Base-by-base conservation (phyloP, 2,797 vertebrate genomes). In the Amniataba percoides region DNA sequence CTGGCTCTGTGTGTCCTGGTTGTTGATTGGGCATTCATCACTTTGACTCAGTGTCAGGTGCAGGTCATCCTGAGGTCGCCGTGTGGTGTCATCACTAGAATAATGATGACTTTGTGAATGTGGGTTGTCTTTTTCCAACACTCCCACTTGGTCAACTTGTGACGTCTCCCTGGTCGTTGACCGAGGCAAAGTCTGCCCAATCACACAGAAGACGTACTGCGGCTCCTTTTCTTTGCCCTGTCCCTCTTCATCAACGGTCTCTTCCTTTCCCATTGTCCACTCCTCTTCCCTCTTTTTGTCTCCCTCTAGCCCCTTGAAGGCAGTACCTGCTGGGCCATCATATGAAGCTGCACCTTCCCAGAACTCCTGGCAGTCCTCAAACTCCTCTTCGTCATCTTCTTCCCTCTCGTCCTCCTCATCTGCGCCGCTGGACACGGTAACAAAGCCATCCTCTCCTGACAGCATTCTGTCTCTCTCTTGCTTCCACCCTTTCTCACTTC, bases 361-460 rank as follows among this genome's bases (percentile, higher is more conserved):
- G 77, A 80, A 94, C 42, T 95, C 94, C 48, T 69, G 87, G 80
- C 91, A 94, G 82, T 95, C 94, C 83, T 92, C 78, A 74, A 94
- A 94, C 40, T 85, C 69, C 4, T 94, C 91, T 11, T 92, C 88
- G 23, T 84, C 84, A 13, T 74, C 59, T 2, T 84, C 68, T 59
- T 93, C 92, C 25, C 74, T 78, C 46, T 93, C 90, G 0, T 93
- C 88, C 52, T 93, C 90, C 9, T 89, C 92, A 1, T 94, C 94
- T 34, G 87, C 91, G 1, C 89, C 74, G 31, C 95, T 95, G 65
- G 94, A 95, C 69, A 94, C 62, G 0, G 93, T 95, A 16, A 94
- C 77, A 67, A 93, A 95, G 19, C 85, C 83, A 31, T 95, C 94
- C 59, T 95, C 94, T 62, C 25, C 79, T 34, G 93, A 93, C 16